Evolutionary conservation across 2,797 vertebrate genomes (phyloP).

Genomic region (Chanos chanos): DNA sequence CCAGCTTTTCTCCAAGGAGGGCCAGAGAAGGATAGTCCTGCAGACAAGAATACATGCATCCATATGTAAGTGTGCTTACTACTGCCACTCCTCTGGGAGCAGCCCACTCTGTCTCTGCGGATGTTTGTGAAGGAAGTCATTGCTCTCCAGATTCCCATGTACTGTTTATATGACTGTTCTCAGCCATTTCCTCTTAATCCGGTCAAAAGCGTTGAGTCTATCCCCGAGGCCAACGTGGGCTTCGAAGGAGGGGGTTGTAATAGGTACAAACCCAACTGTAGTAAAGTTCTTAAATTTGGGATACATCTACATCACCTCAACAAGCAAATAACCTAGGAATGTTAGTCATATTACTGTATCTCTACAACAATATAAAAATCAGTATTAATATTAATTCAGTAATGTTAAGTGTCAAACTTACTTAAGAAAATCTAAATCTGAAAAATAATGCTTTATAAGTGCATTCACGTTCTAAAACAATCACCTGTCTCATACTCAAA

Average conservation of each 20-base stretch:
- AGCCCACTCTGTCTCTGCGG: constrained; percentile 8
- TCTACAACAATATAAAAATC: too few species aligned
- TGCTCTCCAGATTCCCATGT: constrained; percentile 21
- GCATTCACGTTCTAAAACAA: too few species aligned
- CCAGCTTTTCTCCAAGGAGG: constrained; percentile 91
- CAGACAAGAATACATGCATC: not conserved
- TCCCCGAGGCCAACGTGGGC: not conserved
- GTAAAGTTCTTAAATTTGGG: too few species aligned
- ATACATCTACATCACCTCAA: too few species aligned
- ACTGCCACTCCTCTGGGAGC: not conserved
- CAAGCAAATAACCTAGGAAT: too few species aligned
- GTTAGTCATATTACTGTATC: too few species aligned
- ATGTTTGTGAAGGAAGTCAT: constrained; percentile 35
- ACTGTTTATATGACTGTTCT: constrained; percentile 37
- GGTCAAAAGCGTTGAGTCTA: not conserved
- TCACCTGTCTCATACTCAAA: too few species aligned
- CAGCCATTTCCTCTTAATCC: constrained; percentile 27
- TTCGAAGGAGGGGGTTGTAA: not conserved
- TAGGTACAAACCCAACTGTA: not conserved
- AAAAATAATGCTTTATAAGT: too few species aligned
- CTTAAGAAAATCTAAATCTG: too few species aligned
- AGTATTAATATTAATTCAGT: too few species aligned
- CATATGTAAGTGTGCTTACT: constrained; percentile 22
- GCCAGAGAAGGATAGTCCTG: constrained; percentile 97
- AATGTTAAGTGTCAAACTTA: too few species aligned